These are phyloP conservation scores for Prunella strophiata DNA, from an alignment of 2,797 vertebrate genomes.

Conservation along the genomic window DNA sequence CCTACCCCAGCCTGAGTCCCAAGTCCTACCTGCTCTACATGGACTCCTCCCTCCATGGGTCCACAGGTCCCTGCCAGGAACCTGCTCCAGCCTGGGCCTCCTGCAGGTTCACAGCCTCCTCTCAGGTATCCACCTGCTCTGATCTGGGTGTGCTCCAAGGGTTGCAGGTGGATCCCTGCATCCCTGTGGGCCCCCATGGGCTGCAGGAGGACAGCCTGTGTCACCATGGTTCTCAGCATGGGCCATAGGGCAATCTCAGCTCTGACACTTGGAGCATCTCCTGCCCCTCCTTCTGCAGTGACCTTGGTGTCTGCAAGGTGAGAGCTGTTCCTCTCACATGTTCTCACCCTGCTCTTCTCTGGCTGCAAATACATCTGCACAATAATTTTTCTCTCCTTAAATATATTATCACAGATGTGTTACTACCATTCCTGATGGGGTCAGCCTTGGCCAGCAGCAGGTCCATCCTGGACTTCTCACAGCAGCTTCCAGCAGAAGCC, in stretches of 20 bases:
- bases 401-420: background rate
- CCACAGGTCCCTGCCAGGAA: background rate
- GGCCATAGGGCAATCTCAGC: background rate
- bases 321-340: no score
- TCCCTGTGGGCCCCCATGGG: background rate
- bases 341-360: background rate
- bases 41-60: background rate
- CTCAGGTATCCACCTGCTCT: background rate
- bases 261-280: background rate
- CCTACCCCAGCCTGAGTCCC: background rate
- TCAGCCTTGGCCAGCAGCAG: background rate
- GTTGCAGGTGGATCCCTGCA: background rate
- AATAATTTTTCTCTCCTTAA: background rate
- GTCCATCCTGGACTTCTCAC: background rate
- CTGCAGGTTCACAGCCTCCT: background rate
- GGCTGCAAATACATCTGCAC: background rate
- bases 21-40: background rate
- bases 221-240: accelerated
- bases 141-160: accelerated
- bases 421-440: background rate
- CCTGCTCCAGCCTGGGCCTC: background rate
- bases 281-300: background rate
- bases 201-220: background rate
- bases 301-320: background rate
- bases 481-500: background rate